Base-by-base conservation (phyloP, 2,888 invertebrate species). In the Criorhina ranunculi region DNA sequence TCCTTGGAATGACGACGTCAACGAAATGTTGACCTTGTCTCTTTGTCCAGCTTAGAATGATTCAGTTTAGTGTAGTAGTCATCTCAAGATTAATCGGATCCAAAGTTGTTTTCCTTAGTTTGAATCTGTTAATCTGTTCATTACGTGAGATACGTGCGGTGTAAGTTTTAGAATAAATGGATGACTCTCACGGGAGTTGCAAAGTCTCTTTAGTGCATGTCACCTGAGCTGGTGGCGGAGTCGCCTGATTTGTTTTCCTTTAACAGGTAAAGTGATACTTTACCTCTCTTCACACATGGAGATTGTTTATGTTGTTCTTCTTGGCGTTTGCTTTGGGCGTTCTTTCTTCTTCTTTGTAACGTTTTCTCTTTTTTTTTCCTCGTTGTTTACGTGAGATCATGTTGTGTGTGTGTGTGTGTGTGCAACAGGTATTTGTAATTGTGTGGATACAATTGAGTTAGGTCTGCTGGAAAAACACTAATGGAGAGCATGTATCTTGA, bases 221-320 rank as follows among this genome's bases (percentile, higher is more conserved):
- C 40, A 40, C 29, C 44, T 31, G 12, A 15, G 31, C 8, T 12
- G 40, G 33, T 11, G n/a, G 35, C 12, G 35, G 0, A 7, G n/a
- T 67, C 49, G 66, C 12, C n/a, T 67, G 66, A 76, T 59, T 67
- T 76, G 49, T 76, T 76, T 67, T 67, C 15, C 49, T 76, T 67
- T 59, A 67, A 59, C 66, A 67, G 66, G 76, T 76, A 76, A 67
- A 59, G 66, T 76, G 76, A 76, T 76, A 67, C 76, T 59, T 59
- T 70, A 46, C 19, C 66, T 49, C 44, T 35, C 19, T 37, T 46
- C 37, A 59, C 59, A 67, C 31, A 44, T 55, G 57, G 57, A 67
- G 46, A 49, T 75, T 75, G 75, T 75, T 75, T 76, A 66, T 67
- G 66, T 67, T 76, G 66, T 67, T 76, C 57, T 76, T 67, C 66